Base-by-base conservation (phyloP, 37 sponge, comb jelly and placozoan species). In the Halichondria panicea region DNA sequence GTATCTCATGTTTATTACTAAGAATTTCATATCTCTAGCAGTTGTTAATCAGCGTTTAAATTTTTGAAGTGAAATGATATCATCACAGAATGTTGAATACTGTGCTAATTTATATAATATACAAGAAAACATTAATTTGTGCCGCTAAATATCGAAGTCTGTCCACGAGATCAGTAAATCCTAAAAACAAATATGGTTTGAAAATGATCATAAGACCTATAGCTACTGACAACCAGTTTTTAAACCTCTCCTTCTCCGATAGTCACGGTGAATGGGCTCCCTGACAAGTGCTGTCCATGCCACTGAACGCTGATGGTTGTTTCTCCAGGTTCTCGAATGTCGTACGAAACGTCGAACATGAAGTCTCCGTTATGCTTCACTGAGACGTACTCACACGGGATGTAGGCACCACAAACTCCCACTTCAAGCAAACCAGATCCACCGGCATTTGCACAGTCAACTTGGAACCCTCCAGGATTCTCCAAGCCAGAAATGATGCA, bases 281-380 rank as follows among this genome's bases (percentile, higher is more conserved):
- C 95, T 32, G 79, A 75, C 3, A 94, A 57, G 61, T 94, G 95
- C 41, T 92, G 72, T 1, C 86, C 92, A 69, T 91, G 92, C 95
- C 95, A 94, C 52, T 87, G 84, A 38, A 94, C 92, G 41, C 55
- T 78, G 45, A 94, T 91, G 12, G 67, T 79, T 4, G 87, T 75
- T 66, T 82, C 84, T 4, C 84, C 91, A 33, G 81, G 75, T 71
- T 92, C 86, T 1, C 76, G 53, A 2, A 91, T 59, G 12, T 81
- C 83, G 43, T 94, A 94, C 0, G 78, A 72, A 8, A 94, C 77
- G 50, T 71, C 76, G 66, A 88, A 94, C 0, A 82, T 90, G 63
- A 61, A 91, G 38, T 94, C 88, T 21, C 95, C 95, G 30, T 82
- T 91, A 66, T 94, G 95, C 41, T 84, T 73, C 21, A 94, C 84